Percentiles rank a stretch among this genome's conserved stretches.
phyloP scores from a whole-genome alignment of 2,113 vertebrate genomes.

The Morone saxatilis region DNA sequence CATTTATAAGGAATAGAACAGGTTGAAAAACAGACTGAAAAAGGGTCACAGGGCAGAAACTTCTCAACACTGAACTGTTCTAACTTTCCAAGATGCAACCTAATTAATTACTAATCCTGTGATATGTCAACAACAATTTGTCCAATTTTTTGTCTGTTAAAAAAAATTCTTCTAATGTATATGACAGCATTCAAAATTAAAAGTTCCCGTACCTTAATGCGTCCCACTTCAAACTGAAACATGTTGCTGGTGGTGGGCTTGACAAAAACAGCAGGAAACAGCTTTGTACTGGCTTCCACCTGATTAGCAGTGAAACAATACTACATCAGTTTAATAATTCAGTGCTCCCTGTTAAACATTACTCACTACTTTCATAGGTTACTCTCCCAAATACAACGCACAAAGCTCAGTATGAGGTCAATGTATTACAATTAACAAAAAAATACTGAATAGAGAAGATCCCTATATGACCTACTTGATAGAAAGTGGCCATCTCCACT shows the following conservation, averaged over 20 bases:
- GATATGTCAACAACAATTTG: not conserved
- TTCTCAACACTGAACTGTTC: not conserved
- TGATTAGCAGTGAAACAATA: conserved; percentile 65
- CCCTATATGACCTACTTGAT: conserved; percentile 85
- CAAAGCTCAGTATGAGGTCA: not conserved
- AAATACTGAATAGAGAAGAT: not conserved
- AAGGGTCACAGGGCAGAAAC: not conserved
- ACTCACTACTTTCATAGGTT: not conserved
- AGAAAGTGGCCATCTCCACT: conserved; percentile 91
- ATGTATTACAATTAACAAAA: conserved; percentile 1
- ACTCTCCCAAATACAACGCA: not conserved
- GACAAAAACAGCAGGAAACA: conserved; percentile 96
- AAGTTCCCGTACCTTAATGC: conserved; percentile 88
- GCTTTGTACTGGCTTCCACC: conserved; percentile 94
- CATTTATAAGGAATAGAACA: not conserved
- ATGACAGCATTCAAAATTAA: conserved; percentile 5
- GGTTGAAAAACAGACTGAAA: not conserved
- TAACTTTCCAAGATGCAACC: not conserved
- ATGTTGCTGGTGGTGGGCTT: conserved; percentile 92
- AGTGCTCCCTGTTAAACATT: not conserved
- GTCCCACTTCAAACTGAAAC: conserved; percentile 95
- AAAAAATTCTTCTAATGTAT: not conserved
- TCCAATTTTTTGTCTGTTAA: too few relatives aligned
- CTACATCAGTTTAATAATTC: not conserved
- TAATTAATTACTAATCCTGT: conserved; percentile 2